Conservation (phyloP, 2,113 vertebrate genomes). For the Crotophaga sulcirostris region DNA sequence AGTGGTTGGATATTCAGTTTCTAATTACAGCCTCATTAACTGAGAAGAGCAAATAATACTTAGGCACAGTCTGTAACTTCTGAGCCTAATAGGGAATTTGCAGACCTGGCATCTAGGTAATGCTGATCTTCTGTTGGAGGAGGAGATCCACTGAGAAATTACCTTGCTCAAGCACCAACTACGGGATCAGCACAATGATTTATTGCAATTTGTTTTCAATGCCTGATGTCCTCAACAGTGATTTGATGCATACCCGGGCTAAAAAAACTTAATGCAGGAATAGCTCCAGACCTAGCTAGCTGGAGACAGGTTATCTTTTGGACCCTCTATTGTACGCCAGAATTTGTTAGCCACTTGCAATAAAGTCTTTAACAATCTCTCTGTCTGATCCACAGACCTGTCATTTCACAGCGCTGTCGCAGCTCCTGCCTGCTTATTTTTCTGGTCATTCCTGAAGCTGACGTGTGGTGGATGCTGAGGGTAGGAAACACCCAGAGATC, state of each 20-base stretch:
- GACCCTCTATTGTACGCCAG: neutral
- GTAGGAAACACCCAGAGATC: neutral
- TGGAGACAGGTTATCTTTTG: neutral
- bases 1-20: neutral
- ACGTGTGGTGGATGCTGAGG: accelerated
- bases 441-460: neutral
- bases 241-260: neutral
- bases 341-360: neutral
- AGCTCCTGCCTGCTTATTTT: neutral
- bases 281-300: neutral
- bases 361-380: neutral
- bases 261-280: neutral
- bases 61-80: neutral
- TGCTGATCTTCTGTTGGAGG: neutral
- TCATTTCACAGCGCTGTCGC: neutral
- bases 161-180: neutral
- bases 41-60: neutral
- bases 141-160: neutral
- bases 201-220: neutral
- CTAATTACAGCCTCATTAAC: conserved; percentile 12
- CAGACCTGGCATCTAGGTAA: neutral
- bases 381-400: neutral
- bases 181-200: neutral
- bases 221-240: neutral
- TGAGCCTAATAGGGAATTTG: neutral